phyloP scores from a whole-genome alignment of 2,797 vertebrate species.

The Anolis apletophallus region DNA sequence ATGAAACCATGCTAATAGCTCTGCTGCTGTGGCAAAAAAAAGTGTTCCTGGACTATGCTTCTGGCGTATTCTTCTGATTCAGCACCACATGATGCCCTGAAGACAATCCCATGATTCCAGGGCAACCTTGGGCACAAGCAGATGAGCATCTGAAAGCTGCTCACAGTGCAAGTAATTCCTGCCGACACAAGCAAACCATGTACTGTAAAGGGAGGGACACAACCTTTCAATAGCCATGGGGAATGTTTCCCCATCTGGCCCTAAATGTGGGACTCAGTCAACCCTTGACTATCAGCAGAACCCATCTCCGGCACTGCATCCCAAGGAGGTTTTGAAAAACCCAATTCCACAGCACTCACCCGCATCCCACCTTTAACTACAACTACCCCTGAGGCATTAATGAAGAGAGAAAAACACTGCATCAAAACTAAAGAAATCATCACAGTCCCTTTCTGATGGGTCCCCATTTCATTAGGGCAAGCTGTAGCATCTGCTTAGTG shows the following conservation, averaged over 20 bases:
- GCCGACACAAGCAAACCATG: neutral
- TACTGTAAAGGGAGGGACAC: neutral
- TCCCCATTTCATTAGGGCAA: slow-evolving; percentile 48
- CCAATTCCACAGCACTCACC: neutral
- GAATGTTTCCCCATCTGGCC: neutral
- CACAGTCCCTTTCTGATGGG: slow-evolving; percentile 50
- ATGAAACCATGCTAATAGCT: neutral
- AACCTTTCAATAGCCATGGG: neutral
- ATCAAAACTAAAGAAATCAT: slow-evolving; percentile 53
- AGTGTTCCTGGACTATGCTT: neutral
- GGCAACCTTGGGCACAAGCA: neutral
- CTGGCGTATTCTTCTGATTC: neutral
- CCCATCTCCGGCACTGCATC: neutral
- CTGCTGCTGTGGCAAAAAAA: neutral
- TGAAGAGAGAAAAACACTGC: neutral
- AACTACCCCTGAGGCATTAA: neutral
- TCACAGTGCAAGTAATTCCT: neutral
- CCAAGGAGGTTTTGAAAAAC: neutral
- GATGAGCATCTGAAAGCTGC: neutral
- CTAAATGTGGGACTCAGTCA: neutral
- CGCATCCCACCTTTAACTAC: neutral
- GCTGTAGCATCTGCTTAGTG: slow-evolving; percentile 57
- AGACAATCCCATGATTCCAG: too few relatives aligned
- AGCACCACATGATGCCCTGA: neutral
- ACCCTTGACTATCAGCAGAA: neutral